phyloP scores from a whole-genome alignment of 2,113 vertebrate species.

The Tachuris rubrigastra region DNA sequence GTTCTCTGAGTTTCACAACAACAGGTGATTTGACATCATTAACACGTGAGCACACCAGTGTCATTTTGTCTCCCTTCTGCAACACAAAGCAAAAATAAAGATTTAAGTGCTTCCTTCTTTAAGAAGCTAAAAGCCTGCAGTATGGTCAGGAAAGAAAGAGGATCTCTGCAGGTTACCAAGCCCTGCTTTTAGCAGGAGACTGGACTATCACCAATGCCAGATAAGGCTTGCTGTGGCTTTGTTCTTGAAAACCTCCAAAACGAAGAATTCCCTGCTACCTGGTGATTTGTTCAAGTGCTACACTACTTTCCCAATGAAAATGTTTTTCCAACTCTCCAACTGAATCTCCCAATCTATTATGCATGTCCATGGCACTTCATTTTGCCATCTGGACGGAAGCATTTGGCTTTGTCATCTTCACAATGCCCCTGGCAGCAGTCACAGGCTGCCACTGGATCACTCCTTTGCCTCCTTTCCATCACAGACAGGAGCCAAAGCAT shows the following conservation, averaged over 20 bases:
- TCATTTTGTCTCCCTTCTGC: background rate
- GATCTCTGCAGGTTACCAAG: background rate
- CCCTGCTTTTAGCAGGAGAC: background rate
- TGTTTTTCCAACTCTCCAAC: background rate
- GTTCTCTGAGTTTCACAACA: background rate
- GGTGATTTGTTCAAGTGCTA: background rate
- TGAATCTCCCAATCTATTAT: background rate
- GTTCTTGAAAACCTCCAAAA: background rate
- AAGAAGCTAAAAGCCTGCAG: background rate
- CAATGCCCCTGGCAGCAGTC: background rate
- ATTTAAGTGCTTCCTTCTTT: background rate
- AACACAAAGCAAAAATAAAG: background rate
- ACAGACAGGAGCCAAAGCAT: background rate
- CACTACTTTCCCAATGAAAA: background rate
- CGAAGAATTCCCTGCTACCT: background rate
- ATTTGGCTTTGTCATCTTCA: background rate
- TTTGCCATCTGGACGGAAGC: background rate
- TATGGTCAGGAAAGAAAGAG: background rate
- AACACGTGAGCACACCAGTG: background rate
- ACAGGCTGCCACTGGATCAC: background rate
- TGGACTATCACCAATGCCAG: background rate
- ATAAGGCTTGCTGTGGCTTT: background rate
- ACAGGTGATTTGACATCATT: background rate
- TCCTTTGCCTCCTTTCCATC: background rate
- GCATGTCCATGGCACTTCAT: background rate